Evolutionary conservation across 2,888 invertebrate genomes (phyloP), one percentile per base, ranked within the genome.

Genomic region (Diarsia mendica): DNA sequence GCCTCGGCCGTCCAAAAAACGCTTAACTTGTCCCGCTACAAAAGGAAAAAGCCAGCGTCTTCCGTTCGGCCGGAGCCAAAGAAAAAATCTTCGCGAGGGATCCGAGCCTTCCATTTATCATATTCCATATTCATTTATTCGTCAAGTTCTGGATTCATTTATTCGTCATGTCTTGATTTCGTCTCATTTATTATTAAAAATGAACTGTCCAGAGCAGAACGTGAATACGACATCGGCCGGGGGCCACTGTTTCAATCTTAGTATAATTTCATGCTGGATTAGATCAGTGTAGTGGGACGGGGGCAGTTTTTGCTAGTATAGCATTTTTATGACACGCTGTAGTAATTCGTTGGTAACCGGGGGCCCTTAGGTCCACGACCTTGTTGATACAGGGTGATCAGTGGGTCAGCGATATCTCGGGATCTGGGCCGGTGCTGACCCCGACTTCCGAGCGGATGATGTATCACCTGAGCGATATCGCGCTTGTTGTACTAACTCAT

Each of bases 121-220:
- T 96, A 96, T 96, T 96, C 96, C 96, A 96, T 96, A 96, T 96
- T 96, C 96, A 96, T 96, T 96, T 96, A 96, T 96, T 96, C 96
- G 96, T 96, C 96, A 96, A 96, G 96, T 96, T 95, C 96, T 96
- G 96, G 96, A 96, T 96, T 96, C 96, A 96, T 96, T 96, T 96
- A 96, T 96, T 96, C 96, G 96, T 96, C 96, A 96, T 95, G 96
- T 96, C 96, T 96, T 96, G 96, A 96, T 96, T 96, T 96, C 96
- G 94, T 96, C 96, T 96, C 96, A 96, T 96, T 96, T 96, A 96
- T 96, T 96, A 96, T 96, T 96, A 96, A 96, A 96, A 96, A 96
- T 96, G 96, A 96, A 96, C 96, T 96, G 96, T 96, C 96, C 94
- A 89, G 89, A 94, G 92, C 96, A 96, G 95, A 93, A 91, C 91